Conservation (phyloP, 2,888 invertebrate species). For the Epistrophella euchroma region DNA sequence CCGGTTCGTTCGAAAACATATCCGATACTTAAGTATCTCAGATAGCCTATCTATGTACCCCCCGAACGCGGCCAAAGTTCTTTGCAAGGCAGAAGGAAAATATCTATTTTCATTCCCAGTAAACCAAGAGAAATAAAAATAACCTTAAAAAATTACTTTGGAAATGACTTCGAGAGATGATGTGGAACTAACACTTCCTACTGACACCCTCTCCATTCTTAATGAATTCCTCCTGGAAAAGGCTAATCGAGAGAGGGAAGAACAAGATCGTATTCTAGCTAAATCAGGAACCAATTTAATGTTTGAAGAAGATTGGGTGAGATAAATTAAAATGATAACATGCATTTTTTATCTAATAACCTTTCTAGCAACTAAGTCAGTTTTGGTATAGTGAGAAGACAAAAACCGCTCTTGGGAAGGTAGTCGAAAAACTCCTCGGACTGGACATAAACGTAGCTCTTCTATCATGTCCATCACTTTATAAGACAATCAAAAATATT, state of each 20-base stretch:
- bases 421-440: slow-evolving; percentile 86
- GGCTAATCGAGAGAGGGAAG: slow-evolving; percentile 86
- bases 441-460: slow-evolving; percentile 88
- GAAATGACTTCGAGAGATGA: slow-evolving; percentile 80
- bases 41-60: too few relatives aligned
- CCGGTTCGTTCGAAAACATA: too few relatives aligned
- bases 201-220: slow-evolving; percentile 89
- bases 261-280: slow-evolving; percentile 81
- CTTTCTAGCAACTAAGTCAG: slow-evolving; percentile 94
- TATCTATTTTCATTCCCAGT: too few relatives aligned
- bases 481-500: slow-evolving; percentile 86
- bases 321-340: neutral
- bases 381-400: slow-evolving; percentile 98
- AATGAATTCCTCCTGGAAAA: slow-evolving; percentile 91
- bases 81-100: too few relatives aligned
- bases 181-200: slow-evolving; percentile 88
- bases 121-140: too few relatives aligned
- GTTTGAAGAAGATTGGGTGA: slow-evolving; percentile 93
- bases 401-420: slow-evolving; percentile 88
- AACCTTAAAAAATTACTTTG: too few relatives aligned
- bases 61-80: too few relatives aligned
- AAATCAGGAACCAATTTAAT: slow-evolving; percentile 84
- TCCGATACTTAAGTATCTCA: too few relatives aligned
- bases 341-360: neutral
- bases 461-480: slow-evolving; percentile 95